Conservation (phyloP, 1,140 invertebrate genomes). For the Homalodisca vitripennis region DNA sequence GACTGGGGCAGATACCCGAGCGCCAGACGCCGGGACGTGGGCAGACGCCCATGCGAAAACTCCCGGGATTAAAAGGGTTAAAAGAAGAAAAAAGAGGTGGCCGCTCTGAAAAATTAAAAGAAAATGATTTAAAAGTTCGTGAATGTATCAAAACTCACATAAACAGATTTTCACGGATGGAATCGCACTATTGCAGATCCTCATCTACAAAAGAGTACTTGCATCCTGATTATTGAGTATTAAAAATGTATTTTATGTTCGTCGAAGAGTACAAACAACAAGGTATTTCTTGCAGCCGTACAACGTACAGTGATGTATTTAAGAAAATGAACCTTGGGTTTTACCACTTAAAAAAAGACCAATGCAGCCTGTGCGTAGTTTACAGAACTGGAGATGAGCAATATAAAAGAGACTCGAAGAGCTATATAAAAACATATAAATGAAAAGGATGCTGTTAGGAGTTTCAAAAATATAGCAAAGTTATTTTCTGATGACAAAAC, state of each 20-base stretch:
- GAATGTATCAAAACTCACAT: neutral
- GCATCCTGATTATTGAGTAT: neutral
- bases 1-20: no score
- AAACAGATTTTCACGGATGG: neutral
- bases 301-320: constrained; percentile 12
- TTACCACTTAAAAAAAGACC: constrained; percentile 12
- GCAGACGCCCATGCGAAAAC: no score
- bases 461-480: constrained; percentile 2
- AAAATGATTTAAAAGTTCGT: no score
- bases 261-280: constrained; percentile 9
- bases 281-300: neutral
- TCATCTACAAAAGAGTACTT: constrained; percentile 11
- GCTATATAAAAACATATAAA: neutral
- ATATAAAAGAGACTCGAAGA: neutral
- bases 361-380: constrained; percentile 15
- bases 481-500: constrained; percentile 1
- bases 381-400: constrained; percentile 13
- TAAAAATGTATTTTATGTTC: no score
- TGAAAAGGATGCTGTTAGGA: constrained; percentile 3
- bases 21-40: no score
- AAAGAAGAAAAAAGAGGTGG: no score
- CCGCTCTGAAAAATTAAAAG: no score
- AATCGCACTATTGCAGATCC: constrained; percentile 2
- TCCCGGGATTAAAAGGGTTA: no score
- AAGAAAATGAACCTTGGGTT: constrained; percentile 10